Conservation (phyloP, 2,888 invertebrate genomes). For the Hypomecis atomaria region DNA sequence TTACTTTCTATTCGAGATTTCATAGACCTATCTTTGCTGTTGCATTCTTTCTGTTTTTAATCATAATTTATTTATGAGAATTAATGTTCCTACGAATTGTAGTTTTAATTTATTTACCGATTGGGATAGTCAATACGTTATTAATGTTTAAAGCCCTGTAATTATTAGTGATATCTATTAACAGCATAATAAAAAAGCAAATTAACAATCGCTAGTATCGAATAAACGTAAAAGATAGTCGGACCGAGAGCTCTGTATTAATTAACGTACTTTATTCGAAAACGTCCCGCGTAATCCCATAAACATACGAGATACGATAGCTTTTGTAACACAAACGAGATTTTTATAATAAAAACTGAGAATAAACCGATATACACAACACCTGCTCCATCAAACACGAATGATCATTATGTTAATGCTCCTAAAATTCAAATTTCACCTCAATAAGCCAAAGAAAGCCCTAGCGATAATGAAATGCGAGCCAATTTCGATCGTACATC, state of each 20-base stretch:
- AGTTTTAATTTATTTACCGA: background rate
- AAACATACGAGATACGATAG: slow-evolving; percentile 67
- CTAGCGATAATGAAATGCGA: slow-evolving; percentile 56
- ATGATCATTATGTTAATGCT: slow-evolving; percentile 81
- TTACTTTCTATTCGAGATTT: no score
- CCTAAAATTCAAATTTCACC: slow-evolving; percentile 61
- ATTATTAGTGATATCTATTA: slow-evolving; percentile 26
- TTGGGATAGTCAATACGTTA: slow-evolving; percentile 23
- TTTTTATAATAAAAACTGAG: slow-evolving; percentile 81
- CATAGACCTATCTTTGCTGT: no score
- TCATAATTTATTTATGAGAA: slow-evolving; percentile 17
- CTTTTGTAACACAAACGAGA: slow-evolving; percentile 77
- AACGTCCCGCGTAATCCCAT: slow-evolving; percentile 62
- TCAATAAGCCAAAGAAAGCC: slow-evolving; percentile 60
- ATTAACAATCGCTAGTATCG: slow-evolving; percentile 44
- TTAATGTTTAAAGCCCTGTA: slow-evolving; percentile 27
- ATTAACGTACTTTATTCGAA: slow-evolving; percentile 61
- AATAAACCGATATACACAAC: slow-evolving; percentile 80
- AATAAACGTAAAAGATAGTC: slow-evolving; percentile 45
- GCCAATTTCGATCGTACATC: slow-evolving; percentile 56
- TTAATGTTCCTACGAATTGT: background rate
- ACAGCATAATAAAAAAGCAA: slow-evolving; percentile 43
- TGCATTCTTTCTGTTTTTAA: background rate
- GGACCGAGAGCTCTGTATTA: slow-evolving; percentile 56
- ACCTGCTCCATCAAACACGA: slow-evolving; percentile 82